Evolutionary conservation across 2,797 vertebrate genomes (phyloP).

Genomic region (Sciaenops ocellatus): DNA sequence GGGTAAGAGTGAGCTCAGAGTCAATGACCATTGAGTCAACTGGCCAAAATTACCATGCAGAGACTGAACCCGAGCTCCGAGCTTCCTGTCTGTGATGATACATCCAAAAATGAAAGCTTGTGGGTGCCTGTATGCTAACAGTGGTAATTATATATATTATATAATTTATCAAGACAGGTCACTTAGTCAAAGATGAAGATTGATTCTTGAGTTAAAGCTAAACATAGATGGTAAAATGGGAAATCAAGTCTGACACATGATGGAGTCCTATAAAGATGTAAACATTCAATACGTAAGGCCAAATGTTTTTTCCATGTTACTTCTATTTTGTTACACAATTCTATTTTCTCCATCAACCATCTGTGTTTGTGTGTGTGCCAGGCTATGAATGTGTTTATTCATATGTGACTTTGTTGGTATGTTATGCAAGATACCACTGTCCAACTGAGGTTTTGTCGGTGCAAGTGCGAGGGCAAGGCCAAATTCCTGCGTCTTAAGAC

Average conservation of each 20-base stretch:
- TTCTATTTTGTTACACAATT: conserved; percentile 26
- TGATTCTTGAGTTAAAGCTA: conserved; percentile 17
- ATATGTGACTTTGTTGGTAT: conserved; percentile 58
- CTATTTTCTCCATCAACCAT: conserved; percentile 36
- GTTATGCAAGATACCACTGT: conserved; percentile 70
- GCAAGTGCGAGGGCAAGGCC: conserved; percentile 74
- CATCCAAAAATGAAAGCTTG: conserved; percentile 41
- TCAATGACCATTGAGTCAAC: conserved; percentile 80
- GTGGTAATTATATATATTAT: conserved; percentile 8
- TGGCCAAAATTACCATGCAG: conserved; percentile 62
- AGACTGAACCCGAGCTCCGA: conserved; percentile 47
- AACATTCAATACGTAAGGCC: neutral
- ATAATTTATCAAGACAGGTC: conserved; percentile 1
- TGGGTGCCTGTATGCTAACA: conserved; percentile 17
- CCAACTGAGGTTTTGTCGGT: conserved; percentile 72
- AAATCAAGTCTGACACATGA: conserved; percentile 2
- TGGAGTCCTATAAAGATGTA: conserved; percentile 2
- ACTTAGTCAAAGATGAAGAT: neutral
- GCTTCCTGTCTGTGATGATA: conserved; percentile 74
- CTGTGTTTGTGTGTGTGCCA: conserved; percentile 34
- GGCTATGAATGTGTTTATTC: conserved; percentile 61
- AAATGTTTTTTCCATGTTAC: conserved; percentile 4
- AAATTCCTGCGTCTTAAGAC: conserved; percentile 82
- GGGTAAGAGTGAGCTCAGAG: conserved; percentile 64
- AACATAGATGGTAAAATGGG: conserved; percentile 4